Base-by-base conservation (phyloP, 1,140 invertebrate species). In the Nymphalis io region DNA sequence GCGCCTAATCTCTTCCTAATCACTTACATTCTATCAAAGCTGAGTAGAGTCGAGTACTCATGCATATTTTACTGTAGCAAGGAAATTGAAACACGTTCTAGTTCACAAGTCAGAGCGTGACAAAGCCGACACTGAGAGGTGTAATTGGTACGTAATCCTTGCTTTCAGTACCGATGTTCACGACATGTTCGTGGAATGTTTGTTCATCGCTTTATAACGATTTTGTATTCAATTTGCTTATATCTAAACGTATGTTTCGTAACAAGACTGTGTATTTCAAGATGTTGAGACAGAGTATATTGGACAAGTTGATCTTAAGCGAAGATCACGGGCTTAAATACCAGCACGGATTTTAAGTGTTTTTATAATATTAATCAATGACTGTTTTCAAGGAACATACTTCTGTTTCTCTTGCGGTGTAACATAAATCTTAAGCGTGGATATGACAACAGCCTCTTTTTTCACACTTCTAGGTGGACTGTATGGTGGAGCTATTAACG, bases 111-210 rank as follows among this genome's bases (percentile, higher is more conserved):
- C 79, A 78, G 63, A 55, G 55, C 68, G 65, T 73, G 60, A 70
- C 72, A 77, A 68, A 75, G 65, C 73, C 57, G 55, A 63, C 63
- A 63, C 71, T 67, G 75, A 76, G 74, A 76, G 67, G 61, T 76
- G 74, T 85, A 82, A 85, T 82, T 85, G 78, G 73, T 76, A 77
- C 77, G 63, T 83, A 83, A 85, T 83, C 81, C 83, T 60, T 66
- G 72, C 78, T 75, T 78, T 81, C 69, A 76, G 72, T 63, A 21
- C 69, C 61, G 55, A 21, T 75, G 67, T 70, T 74, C 67, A 58
- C 57, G 59, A 67, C 68, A 62, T 38, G 40, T 23, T 62, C 23
- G 16, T 62, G 15, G 44, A n/a, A 48, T 62, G 60, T 48, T 62
- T 62, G 60, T 62, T 62, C 46, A 48, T 62, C 44, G 60, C 60